Evolutionary conservation across 2,888 invertebrate species (phyloP).

Genomic region (Morpho deidamia): DNA sequence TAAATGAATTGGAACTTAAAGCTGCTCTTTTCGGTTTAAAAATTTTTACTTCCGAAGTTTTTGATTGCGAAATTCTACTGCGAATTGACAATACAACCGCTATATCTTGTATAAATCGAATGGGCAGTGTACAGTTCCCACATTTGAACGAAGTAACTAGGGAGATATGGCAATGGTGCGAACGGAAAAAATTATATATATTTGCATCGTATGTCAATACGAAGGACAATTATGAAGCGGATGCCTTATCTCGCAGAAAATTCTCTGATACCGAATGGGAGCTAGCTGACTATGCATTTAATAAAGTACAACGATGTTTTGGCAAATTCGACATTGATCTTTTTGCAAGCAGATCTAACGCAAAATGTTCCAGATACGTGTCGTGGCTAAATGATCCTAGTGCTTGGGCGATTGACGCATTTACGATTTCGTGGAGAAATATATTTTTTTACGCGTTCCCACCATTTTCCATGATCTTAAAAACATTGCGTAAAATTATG

Average conservation of each 20-base stretch:
- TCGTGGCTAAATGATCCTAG: constrained; percentile 21
- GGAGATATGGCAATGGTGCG: constrained; percentile 16
- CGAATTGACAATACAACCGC: constrained; percentile 23
- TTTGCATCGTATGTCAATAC: constrained; percentile 26
- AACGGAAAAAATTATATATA: constrained; percentile 13
- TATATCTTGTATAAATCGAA: constrained; percentile 17
- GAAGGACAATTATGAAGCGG: constrained; percentile 21
- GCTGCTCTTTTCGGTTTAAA: background rate
- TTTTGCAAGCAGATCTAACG: constrained; percentile 12
- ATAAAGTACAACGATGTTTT: constrained; percentile 6
- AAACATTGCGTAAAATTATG: background rate
- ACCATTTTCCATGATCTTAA: constrained; percentile 9
- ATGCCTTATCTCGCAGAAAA: constrained; percentile 17
- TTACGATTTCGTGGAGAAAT: constrained; percentile 19
- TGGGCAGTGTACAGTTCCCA: constrained; percentile 21
- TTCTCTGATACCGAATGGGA: constrained; percentile 20
- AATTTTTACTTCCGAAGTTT: background rate
- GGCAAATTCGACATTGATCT: constrained; percentile 20
- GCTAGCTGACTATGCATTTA: constrained; percentile 3
- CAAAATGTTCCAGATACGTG: constrained; percentile 22
- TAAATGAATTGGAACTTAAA: too few relatives aligned
- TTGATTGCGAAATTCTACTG: background rate
- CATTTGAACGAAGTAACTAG: constrained; percentile 20
- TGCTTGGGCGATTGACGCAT: background rate
- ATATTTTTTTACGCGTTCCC: constrained; percentile 22